Base-by-base conservation (phyloP, 2,888 invertebrate genomes). In the Scotopteryx bipunctaria region DNA sequence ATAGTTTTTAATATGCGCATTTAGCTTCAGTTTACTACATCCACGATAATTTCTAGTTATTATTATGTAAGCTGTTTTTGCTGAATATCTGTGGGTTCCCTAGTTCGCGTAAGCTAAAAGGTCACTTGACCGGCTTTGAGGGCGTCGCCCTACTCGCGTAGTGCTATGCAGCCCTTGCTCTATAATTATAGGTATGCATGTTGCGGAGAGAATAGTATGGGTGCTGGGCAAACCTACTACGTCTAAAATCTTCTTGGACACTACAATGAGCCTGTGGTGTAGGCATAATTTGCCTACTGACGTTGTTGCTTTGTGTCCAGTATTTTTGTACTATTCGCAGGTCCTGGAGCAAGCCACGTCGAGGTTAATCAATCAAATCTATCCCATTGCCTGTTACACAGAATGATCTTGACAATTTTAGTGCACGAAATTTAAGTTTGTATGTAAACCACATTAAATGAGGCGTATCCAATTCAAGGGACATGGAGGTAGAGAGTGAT, bases 41-140 rank as follows among this genome's bases (percentile, higher is more conserved):
- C 29, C 17, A 29, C 13, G 9, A 5, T 36, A 27, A 47, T 41
- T 42, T 36, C 29, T 43, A 43, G 46, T 52, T 25, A 47, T 47
- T 50, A 35, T 56, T 13, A 45, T 42, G 15, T 57, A 43, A 65
- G 53, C 56, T 44, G 55, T 49, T 56, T 40, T 38, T 33, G 19
- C 36, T 41, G 45, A 57, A 55, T 55, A 48, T 56, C 15, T 37
- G 25, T 67, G 55, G 61, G 60, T 63, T 67, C 62, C 62, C 64
- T 64, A 60, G 61, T 63, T 56, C 54, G 57, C 63, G 66, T 64
- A 64, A 60, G 68, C 59, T 59, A 75, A 87, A 88, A 88, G 87
- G 87, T 87, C 80, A 87, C 72, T 79, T 78, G 84, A 73, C 76
- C 73, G 70, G 63, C 69, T 62, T 60, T 71, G 77, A 81, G 85